These are phyloP conservation scores for Cavia aperea DNA, from an alignment of 2,113 vertebrate species.

Conservation along the genomic window DNA sequence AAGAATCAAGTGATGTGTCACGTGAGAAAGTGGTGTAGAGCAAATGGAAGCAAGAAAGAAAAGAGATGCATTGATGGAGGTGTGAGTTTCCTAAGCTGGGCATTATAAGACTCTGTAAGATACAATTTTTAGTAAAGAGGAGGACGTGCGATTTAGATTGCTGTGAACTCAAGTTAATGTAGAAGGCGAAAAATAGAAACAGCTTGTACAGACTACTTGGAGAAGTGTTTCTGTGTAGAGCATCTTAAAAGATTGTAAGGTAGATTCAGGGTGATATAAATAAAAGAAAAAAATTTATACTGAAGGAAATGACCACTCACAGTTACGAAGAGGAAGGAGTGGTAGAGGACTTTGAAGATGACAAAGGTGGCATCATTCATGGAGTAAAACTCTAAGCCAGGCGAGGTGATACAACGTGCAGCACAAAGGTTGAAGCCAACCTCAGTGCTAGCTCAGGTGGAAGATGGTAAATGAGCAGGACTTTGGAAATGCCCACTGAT, in stretches of 20 bases:
- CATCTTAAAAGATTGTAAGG: not conserved
- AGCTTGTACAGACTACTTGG: not conserved
- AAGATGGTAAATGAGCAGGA: not conserved
- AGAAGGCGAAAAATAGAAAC: not conserved
- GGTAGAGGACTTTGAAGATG: not conserved
- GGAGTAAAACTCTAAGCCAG: not conserved
- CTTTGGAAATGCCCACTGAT: not conserved
- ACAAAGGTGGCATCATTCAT: not conserved
- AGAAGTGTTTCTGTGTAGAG: not conserved
- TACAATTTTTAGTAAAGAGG: not conserved
- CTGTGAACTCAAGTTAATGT: not conserved
- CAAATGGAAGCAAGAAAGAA: not conserved
- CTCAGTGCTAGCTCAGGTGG: not conserved
- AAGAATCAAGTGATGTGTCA: not conserved
- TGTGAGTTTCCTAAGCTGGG: not conserved
- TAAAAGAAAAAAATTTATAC: not conserved
- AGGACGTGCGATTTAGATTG: not conserved
- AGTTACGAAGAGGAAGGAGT: not conserved
- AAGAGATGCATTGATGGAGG: not conserved
- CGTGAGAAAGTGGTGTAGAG: not conserved
- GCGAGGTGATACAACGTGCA: not conserved
- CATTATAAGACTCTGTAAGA: not conserved
- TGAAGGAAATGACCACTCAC: not conserved
- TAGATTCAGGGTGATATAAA: not conserved
- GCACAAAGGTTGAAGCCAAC: not conserved